These are phyloP conservation scores for Daphoenositta chrysoptera DNA, from an alignment of 2,113 vertebrate species.

Conservation along the genomic window DNA sequence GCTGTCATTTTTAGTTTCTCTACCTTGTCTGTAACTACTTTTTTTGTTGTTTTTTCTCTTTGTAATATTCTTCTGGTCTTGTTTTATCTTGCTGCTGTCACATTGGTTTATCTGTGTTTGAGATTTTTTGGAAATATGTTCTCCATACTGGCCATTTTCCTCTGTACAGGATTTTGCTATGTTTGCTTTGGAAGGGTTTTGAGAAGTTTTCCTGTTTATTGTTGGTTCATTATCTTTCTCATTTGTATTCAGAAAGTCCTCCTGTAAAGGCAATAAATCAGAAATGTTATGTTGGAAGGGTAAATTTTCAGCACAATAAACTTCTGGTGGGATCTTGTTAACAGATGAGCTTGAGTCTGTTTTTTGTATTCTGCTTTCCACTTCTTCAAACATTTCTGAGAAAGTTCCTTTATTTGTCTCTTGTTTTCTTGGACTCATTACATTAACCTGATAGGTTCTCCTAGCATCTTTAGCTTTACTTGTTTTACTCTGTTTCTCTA, in stretches of 20 bases:
- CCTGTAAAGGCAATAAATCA: neutral
- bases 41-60: neutral
- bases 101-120: neutral
- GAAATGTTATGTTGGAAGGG: neutral
- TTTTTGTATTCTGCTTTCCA: neutral
- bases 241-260: neutral
- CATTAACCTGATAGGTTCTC: neutral
- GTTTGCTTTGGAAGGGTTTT: constrained; percentile 27
- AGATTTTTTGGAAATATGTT: neutral
- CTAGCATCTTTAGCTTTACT: neutral
- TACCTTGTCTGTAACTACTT: neutral
- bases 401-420: neutral
- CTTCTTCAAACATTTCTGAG: neutral
- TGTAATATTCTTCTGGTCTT: neutral
- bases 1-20: neutral
- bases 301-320: neutral
- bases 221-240: neutral
- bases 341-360: neutral
- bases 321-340: neutral
- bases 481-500: neutral
- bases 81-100: neutral
- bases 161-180: neutral
- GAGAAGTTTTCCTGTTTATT: constrained; percentile 13
- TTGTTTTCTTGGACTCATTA: neutral
- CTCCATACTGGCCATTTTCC: neutral